These are phyloP conservation scores for Mycteria americana DNA, from an alignment of 2,797 vertebrate species.

Conservation along the genomic window DNA sequence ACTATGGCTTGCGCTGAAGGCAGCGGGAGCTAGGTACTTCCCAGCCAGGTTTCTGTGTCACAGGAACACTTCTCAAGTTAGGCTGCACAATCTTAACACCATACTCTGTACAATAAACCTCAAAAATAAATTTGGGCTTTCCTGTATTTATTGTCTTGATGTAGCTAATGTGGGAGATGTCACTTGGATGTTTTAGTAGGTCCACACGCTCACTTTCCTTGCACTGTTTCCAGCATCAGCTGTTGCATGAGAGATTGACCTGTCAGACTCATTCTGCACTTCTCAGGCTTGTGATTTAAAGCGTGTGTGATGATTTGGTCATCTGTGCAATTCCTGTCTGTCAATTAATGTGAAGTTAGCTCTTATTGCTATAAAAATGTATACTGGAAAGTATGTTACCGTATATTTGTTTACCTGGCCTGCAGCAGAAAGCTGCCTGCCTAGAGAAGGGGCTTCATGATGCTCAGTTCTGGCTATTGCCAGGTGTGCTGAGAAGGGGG, in stretches of 20 bases:
- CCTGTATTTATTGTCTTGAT: not conserved
- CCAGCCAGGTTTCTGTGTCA: not conserved
- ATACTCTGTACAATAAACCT: not conserved
- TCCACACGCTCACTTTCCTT: not conserved
- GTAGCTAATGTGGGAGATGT: not conserved
- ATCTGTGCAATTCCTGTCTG: not conserved
- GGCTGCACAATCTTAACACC: not conserved
- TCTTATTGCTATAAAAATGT: not conserved
- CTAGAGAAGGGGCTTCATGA: too few relatives aligned
- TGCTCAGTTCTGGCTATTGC: not conserved
- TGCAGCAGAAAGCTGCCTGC: not conserved
- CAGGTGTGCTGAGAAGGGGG: not conserved
- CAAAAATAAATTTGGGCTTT: not conserved
- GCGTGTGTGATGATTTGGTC: not conserved
- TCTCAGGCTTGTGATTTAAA: not conserved
- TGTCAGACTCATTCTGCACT: not conserved
- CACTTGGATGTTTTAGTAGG: too few relatives aligned
- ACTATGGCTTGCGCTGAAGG: not conserved
- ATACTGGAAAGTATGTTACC: not conserved
- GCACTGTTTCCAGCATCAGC: not conserved
- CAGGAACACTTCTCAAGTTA: too few relatives aligned
- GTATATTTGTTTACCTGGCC: not conserved
- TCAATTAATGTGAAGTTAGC: not conserved
- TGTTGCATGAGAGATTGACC: not conserved
- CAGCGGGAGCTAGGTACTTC: not conserved